Percentiles rank a stretch among this genome's conserved stretches.
Evolutionary conservation across 2,888 invertebrate species (phyloP).

Genomic region (Patella pellucida): DNA sequence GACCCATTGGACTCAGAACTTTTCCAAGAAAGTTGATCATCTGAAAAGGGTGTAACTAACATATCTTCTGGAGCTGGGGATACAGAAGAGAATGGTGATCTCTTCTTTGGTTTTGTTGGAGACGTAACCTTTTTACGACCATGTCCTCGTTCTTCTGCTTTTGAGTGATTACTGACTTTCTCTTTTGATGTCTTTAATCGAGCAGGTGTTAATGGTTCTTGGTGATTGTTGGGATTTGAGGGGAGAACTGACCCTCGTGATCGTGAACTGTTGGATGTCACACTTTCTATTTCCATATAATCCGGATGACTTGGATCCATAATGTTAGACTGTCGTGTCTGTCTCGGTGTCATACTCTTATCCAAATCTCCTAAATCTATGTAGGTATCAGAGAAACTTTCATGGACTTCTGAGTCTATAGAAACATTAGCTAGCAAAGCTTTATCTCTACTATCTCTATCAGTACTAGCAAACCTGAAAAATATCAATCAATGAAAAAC

Average conservation of each 20-base stretch:
- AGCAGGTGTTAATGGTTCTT: conserved; percentile 76
- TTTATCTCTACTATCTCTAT: conserved; percentile 28
- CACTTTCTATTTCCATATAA: conserved; percentile 52
- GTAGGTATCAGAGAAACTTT: conserved; percentile 48
- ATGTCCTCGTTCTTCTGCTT: conserved; percentile 79
- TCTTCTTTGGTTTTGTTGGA: conserved; percentile 42
- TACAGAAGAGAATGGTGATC: conserved; percentile 19
- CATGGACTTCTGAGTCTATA: conserved; percentile 59
- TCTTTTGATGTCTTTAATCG: conserved; percentile 77
- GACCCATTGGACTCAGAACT: conserved; percentile 17
- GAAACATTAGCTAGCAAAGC: conserved; percentile 61
- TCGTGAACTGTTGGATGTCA: conserved; percentile 39
- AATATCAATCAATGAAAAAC: too few species aligned
- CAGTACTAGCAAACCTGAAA: conserved; percentile 20
- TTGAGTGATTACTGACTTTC: conserved; percentile 77
- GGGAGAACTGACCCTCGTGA: conserved; percentile 15
- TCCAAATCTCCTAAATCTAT: conserved; percentile 42
- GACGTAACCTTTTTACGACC: conserved; percentile 39
- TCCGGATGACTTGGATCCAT: conserved; percentile 45
- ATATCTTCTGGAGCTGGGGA: conserved; percentile 33
- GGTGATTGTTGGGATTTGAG: conserved; percentile 17
- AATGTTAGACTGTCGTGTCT: conserved; percentile 22
- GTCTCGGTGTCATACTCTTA: conserved; percentile 22
- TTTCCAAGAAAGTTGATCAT: conserved; percentile 32
- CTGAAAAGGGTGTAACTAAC: conserved; percentile 42